phyloP scores from a whole-genome alignment of 2,113 vertebrate species.

The Neofelis nebulosa region DNA sequence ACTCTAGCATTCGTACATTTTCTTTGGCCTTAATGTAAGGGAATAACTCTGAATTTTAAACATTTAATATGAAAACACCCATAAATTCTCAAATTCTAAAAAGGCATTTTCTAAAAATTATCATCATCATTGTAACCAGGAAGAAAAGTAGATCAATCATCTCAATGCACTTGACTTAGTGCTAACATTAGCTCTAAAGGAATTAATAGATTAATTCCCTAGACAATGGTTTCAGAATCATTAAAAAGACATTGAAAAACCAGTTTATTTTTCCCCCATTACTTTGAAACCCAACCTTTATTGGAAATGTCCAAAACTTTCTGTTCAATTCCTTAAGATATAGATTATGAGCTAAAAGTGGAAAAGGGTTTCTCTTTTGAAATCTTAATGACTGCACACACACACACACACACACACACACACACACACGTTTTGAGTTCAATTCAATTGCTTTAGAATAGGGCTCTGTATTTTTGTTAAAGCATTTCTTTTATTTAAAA shows the following conservation, averaged over 20 bases:
- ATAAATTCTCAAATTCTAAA: background rate
- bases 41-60: background rate
- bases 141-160: background rate
- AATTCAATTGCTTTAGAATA: background rate
- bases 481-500: background rate
- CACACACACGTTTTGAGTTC: background rate
- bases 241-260: background rate
- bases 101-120: constrained; percentile 38
- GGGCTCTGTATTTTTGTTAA: background rate
- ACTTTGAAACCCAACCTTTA: constrained; percentile 10
- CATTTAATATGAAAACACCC: background rate
- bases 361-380: background rate
- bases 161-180: background rate
- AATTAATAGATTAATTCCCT: constrained; percentile 44
- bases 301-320: background rate
- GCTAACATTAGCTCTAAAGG: background rate
- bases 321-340: background rate
- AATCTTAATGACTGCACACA: background rate
- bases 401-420: background rate
- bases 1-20: background rate
- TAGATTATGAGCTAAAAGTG: background rate
- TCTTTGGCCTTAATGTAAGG: background rate
- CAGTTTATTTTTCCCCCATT: background rate
- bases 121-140: background rate
- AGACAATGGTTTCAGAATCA: background rate